Conservation (phyloP, 2,888 invertebrate species). For the Dolichopus griseipennis region DNA sequence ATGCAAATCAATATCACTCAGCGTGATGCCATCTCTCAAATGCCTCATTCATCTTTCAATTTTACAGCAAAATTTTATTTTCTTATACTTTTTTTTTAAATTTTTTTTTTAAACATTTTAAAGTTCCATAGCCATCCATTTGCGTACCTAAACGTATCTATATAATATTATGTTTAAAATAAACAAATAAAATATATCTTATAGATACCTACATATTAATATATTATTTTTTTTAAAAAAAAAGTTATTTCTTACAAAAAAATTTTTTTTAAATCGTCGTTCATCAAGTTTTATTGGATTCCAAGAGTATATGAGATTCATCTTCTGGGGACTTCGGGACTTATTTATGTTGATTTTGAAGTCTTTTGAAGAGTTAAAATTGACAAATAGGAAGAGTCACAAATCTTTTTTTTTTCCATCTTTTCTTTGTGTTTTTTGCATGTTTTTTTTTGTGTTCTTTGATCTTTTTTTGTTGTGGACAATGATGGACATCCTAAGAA, state of each 20-base stretch:
- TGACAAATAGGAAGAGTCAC: not conserved
- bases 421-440: not conserved
- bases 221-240: not conserved
- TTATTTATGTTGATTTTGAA: not conserved
- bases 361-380: not conserved
- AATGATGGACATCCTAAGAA: too few relatives aligned
- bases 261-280: not conserved
- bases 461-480: too few relatives aligned
- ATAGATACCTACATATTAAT: not conserved
- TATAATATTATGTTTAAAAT: too few relatives aligned
- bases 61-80: not conserved
- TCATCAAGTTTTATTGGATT: not conserved
- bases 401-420: not conserved
- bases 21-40: constrained; percentile 4
- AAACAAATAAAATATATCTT: not conserved
- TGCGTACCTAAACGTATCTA: too few relatives aligned
- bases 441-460: too few relatives aligned
- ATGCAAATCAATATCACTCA: constrained; percentile 6
- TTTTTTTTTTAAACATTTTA: too few relatives aligned
- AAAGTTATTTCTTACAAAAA: not conserved
- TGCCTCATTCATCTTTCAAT: constrained; percentile 4
- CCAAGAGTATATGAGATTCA: not conserved
- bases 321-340: not conserved
- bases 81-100: too few relatives aligned
- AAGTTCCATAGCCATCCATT: too few relatives aligned